Evolutionary conservation across 2,113 vertebrate genomes (phyloP), one percentile per base, ranked within the genome.

Genomic region (Centropus bengalensis): DNA sequence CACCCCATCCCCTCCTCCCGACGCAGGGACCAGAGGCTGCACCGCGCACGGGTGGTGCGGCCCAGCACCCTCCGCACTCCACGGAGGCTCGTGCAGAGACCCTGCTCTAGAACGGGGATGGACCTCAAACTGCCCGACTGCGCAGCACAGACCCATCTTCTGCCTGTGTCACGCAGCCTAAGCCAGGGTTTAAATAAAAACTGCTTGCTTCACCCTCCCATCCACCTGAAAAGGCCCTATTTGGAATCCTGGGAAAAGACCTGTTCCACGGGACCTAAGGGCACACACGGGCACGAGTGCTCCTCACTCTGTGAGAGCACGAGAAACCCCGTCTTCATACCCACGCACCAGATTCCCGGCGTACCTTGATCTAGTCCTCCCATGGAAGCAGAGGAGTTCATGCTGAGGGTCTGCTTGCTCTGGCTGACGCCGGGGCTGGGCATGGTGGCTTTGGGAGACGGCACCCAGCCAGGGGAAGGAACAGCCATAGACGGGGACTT

Each of bases 401-500:
- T 93, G 93, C 74, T 95, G 90, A 98, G 96, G 30, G 96, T 79
- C 58, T 98, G 97, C 96, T 98, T 98, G 90, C 96, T 97, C 87
- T 98, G 97, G 82, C 97, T 98, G 84, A 98, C 98, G 18, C 98
- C 98, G 0, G 99, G 99, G 97, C 99, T 99, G 56, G 98, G 98
- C 97, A 99, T 98, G 91, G 98, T 96, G 15, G 98, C 98, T 97
- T 99, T 99, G 60, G 99, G 99, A 7, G 98, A 99, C 0, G 99
- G 98, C 1, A 98, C 98, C 99, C 99, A 99, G 10, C 98, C 98
- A 3, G 99, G 99, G 92, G 99, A 99, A 74, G 98, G 97, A 89
- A 98, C 98, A 44, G 98, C 98, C 98, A 99, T 98, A 19, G 98
- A 98, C 16, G 99, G 99, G 68, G 99, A 99, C 93, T 99, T 99